Conservation (phyloP, 2,113 vertebrate genomes). For the Zingel zingel region DNA sequence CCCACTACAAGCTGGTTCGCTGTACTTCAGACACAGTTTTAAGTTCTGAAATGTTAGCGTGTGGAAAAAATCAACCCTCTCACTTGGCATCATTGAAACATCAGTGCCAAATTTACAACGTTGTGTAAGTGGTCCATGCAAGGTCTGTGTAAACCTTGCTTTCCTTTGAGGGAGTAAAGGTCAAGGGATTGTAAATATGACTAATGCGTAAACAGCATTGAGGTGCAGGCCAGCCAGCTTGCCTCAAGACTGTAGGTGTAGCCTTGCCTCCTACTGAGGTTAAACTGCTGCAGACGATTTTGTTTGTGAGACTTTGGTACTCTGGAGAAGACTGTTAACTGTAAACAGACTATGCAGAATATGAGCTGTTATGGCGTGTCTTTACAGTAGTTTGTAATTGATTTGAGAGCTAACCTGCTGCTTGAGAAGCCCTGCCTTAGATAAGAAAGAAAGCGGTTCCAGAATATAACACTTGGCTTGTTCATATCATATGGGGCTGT, state of each 20-base stretch:
- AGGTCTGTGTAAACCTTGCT: slow-evolving; percentile 43
- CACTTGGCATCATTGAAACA: slow-evolving; percentile 41
- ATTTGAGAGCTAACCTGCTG: slow-evolving; percentile 46
- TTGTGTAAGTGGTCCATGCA: slow-evolving; percentile 23
- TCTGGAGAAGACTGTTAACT: slow-evolving; percentile 64
- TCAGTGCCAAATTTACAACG: slow-evolving; percentile 51
- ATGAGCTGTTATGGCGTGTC: slow-evolving; percentile 30
- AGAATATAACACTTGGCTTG: slow-evolving; percentile 32
- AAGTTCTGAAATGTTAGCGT: slow-evolving; percentile 40
- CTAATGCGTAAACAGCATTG: slow-evolving; percentile 58
- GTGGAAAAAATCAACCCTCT: slow-evolving; percentile 10
- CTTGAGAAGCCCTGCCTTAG: slow-evolving; percentile 62
- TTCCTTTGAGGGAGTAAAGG: slow-evolving; percentile 50
- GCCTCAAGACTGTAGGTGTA: slow-evolving; percentile 49
- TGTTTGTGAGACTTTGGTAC: slow-evolving; percentile 27
- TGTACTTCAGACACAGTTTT: slow-evolving; percentile 38
- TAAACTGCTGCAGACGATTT: slow-evolving; percentile 55
- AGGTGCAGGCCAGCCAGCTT: slow-evolving; percentile 39
- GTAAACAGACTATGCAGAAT: slow-evolving; percentile 74
- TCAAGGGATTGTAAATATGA: slow-evolving; percentile 61
- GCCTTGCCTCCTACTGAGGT: slow-evolving; percentile 54
- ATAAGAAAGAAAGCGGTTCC: slow-evolving; percentile 33
- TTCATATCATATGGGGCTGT: slow-evolving; percentile 45
- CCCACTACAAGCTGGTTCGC: slow-evolving; percentile 65
- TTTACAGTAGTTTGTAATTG: slow-evolving; percentile 25